Conservation (phyloP, 2,113 vertebrate species). For the Oncorhynchus clarkii region DNA sequence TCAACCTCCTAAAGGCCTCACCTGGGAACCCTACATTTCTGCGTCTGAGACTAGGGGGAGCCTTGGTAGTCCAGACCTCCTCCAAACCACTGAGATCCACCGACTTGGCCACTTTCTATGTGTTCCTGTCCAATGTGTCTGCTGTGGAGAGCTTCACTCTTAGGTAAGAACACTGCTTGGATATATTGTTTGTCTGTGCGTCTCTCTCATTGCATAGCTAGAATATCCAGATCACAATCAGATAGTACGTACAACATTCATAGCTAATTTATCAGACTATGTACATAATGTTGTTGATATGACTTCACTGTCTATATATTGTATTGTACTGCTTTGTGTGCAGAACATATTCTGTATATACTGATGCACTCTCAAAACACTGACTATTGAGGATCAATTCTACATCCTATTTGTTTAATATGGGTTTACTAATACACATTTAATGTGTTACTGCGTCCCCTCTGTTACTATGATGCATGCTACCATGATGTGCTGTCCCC, state of each 20-base stretch:
- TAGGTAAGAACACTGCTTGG: constrained; percentile 77
- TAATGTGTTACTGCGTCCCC: not conserved
- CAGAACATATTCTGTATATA: not conserved
- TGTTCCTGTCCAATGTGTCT: constrained; percentile 80
- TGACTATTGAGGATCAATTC: constrained; percentile 9
- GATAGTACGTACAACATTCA: no score
- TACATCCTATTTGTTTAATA: not conserved
- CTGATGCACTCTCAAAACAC: not conserved
- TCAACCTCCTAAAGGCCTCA: constrained; percentile 77
- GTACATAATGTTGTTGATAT: not conserved
- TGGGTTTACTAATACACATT: not conserved
- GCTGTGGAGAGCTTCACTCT: constrained; percentile 82
- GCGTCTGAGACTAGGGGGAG: constrained; percentile 81
- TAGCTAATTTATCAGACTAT: no score
- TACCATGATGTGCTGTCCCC: not conserved
- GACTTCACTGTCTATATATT: no score
- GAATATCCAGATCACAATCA: not conserved
- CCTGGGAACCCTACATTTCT: constrained; percentile 73
- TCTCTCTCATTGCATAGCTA: not conserved
- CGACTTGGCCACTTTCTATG: constrained; percentile 81
- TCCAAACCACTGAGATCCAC: constrained; percentile 78
- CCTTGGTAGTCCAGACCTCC: constrained; percentile 78
- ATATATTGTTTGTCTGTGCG: not conserved
- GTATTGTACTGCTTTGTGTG: no score
- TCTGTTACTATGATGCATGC: not conserved